phyloP scores from a whole-genome alignment of 2,113 vertebrate genomes.

The Silurus glanis region DNA sequence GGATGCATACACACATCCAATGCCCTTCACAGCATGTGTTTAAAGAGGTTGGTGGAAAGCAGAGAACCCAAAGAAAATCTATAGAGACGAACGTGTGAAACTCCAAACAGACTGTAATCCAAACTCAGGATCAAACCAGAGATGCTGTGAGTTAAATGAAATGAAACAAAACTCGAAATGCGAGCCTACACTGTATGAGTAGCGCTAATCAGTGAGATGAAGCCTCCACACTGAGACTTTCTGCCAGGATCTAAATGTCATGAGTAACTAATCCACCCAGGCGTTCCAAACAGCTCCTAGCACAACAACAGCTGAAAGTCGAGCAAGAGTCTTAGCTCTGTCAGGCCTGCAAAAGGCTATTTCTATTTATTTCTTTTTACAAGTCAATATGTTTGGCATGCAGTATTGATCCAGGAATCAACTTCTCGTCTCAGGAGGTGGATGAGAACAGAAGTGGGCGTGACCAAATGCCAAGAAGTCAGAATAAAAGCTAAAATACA shows the following conservation, averaged over 20 bases:
- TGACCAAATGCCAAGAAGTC: background rate
- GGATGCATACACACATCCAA: background rate
- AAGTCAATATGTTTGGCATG: background rate
- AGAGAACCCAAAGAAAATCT: background rate
- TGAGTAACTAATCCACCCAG: background rate
- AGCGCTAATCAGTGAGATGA: background rate
- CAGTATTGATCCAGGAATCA: background rate
- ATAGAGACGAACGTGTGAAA: background rate
- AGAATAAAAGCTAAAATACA: background rate
- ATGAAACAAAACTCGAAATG: background rate
- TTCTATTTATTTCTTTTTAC: background rate
- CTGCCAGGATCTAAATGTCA: background rate
- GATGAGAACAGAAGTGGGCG: background rate
- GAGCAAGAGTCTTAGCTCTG: background rate
- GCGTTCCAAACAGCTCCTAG: background rate
- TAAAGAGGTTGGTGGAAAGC: background rate
- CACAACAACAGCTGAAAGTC: background rate
- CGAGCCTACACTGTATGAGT: background rate
- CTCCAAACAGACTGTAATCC: background rate
- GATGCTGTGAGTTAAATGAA: background rate
- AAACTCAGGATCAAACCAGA: background rate
- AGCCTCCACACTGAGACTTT: background rate
- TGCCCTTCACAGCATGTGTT: background rate
- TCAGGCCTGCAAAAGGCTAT: background rate
- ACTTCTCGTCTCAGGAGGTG: background rate